phyloP scores from a whole-genome alignment of 2,797 vertebrate species.

The Cottoperca gobio region DNA sequence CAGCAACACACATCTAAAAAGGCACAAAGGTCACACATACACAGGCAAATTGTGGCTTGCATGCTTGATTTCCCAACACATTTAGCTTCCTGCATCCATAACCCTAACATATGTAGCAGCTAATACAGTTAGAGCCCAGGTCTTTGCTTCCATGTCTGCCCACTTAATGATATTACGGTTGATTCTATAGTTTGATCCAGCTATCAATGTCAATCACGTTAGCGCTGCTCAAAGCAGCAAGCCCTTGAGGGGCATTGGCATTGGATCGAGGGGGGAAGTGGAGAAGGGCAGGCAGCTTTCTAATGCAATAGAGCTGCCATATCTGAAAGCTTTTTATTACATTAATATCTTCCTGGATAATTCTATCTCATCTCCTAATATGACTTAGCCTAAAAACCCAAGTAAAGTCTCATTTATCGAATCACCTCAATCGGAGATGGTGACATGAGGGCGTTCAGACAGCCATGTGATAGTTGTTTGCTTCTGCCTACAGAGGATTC shows the following conservation, averaged over 20 bases:
- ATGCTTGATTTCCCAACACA: slow-evolving; percentile 58
- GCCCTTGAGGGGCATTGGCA: slow-evolving; percentile 51
- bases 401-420: slow-evolving; percentile 89
- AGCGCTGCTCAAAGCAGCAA: slow-evolving; percentile 50
- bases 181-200: slow-evolving; percentile 75
- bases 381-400: slow-evolving; percentile 87
- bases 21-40: slow-evolving; percentile 31
- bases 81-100: slow-evolving; percentile 69
- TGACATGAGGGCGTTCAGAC: slow-evolving; percentile 75
- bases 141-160: slow-evolving; percentile 73
- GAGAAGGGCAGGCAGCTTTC: slow-evolving; percentile 45
- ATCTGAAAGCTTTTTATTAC: slow-evolving; percentile 85
- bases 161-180: slow-evolving; percentile 74
- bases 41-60: slow-evolving; percentile 50
- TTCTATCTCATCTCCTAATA: slow-evolving; percentile 86
- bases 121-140: slow-evolving; percentile 73
- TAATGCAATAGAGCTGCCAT: slow-evolving; percentile 76
- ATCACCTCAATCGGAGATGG: slow-evolving; percentile 83
- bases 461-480: slow-evolving; percentile 57
- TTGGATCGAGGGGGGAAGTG: slow-evolving; percentile 17
- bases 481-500: slow-evolving; percentile 51
- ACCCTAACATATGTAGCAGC: slow-evolving; percentile 71
- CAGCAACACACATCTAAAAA: neutral
- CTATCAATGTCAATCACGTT: slow-evolving; percentile 83
- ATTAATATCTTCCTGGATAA: slow-evolving; percentile 86